phyloP scores from a whole-genome alignment of 1,140 invertebrate genomes.

The Bombus vancouverensis region DNA sequence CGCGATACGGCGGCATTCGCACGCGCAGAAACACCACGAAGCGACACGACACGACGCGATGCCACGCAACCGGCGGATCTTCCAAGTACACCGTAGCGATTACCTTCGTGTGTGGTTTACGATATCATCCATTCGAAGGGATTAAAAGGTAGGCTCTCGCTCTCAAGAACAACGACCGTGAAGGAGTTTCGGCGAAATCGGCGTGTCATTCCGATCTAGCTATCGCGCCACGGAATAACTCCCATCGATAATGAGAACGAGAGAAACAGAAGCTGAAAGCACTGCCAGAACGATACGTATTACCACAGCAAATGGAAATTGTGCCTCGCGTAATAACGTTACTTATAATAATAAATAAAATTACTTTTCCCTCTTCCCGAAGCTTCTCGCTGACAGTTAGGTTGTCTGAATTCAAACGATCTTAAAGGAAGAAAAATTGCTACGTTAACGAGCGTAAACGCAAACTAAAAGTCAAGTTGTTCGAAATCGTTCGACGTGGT shows the following conservation, averaged over 20 bases:
- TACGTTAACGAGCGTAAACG: background rate
- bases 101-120: slow-evolving; percentile 3
- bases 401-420: background rate
- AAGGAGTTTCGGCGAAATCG: background rate
- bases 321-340: background rate
- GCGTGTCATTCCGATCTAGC: slow-evolving; percentile 1
- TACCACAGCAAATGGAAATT: background rate
- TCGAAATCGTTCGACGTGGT: background rate
- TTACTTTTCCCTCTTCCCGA: background rate
- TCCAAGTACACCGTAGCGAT: background rate
- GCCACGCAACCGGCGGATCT: background rate
- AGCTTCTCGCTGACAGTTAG: background rate
- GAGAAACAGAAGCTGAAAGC: background rate
- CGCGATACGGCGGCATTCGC: background rate
- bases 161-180: slow-evolving; percentile 17
- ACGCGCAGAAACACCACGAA: slow-evolving; percentile 21
- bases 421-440: background rate
- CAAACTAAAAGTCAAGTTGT: too few relatives aligned
- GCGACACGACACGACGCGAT: background rate
- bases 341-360: too few relatives aligned
- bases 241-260: background rate
- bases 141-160: slow-evolving; percentile 19
- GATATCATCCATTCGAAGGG: slow-evolving; percentile 25
- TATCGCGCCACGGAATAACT: too few relatives aligned
- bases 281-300: slow-evolving; percentile 23